Conservation (phyloP, 2,888 invertebrate species). For the Timema cristinae region DNA sequence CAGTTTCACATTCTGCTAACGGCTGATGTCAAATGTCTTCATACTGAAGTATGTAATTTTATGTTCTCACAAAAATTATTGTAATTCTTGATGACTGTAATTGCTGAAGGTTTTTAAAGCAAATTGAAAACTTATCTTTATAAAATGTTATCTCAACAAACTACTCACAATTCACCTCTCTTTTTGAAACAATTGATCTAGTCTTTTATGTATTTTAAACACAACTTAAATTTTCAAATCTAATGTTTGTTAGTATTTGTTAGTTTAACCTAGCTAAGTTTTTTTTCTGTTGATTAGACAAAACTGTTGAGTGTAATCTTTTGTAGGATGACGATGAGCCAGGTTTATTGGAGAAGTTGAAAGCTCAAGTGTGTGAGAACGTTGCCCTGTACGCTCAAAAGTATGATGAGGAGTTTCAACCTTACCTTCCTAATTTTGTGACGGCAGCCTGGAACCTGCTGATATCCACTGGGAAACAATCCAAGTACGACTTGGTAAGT, state of each 20-base stretch:
- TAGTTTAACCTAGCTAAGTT: no score
- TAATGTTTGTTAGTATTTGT: no score
- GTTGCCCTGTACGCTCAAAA: conserved; percentile 92
- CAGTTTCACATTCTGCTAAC: conserved; percentile 79
- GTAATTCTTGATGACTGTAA: no score
- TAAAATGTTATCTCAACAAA: no score
- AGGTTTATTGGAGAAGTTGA: conserved; percentile 83
- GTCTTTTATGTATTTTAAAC: no score
- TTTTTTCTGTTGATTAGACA: no score
- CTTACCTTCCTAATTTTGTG: conserved; percentile 88
- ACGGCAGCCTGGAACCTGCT: conserved; percentile 90
- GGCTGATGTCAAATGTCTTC: conserved; percentile 69
- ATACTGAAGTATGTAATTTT: conserved; percentile 54
- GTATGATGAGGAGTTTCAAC: conserved; percentile 95
- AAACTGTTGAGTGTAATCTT: neutral
- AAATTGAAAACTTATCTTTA: no score
- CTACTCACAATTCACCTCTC: no score
- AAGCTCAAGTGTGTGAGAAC: conserved; percentile 95
- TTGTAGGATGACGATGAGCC: conserved; percentile 76
- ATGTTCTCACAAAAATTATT: conserved; percentile 10
- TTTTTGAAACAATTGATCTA: no score
- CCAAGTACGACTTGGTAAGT: conserved; percentile 85
- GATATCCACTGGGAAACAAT: conserved; percentile 75
- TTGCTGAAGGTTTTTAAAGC: no score
- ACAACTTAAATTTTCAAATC: no score